A percentile compares a stretch with the other conserved stretches of the same genome.
phyloP scores from a whole-genome alignment of 2,113 vertebrate species.

The Apodemus sylvaticus region DNA sequence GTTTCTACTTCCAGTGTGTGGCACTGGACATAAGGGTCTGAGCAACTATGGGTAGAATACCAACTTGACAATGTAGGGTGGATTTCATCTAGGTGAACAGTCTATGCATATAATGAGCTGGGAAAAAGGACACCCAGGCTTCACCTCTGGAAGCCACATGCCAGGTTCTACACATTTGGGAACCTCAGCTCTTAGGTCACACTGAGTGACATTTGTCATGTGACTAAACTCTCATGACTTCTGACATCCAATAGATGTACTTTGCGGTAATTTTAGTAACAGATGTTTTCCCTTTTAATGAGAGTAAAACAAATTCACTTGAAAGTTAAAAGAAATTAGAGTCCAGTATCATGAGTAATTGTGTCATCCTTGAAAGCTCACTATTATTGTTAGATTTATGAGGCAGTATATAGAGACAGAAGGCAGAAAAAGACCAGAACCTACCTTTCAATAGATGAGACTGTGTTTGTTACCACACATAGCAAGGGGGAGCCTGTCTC shows the following conservation, averaged over 20 bases:
- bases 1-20: not conserved
- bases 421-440: not conserved
- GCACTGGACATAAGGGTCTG: not conserved
- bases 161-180: no score
- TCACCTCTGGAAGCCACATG: not conserved
- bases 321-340: not conserved
- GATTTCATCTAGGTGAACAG: not conserved
- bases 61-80: not conserved
- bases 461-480: not conserved
- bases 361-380: not conserved
- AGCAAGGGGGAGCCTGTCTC: not conserved
- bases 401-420: not conserved
- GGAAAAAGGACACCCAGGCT: not conserved
- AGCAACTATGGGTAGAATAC: not conserved
- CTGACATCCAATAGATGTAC: not conserved
- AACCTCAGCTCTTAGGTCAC: not conserved
- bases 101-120: not conserved
- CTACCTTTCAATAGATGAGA: not conserved
- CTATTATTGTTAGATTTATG: not conserved
- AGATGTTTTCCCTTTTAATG: not conserved
- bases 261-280: not conserved
- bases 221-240: not conserved
- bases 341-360: not conserved
- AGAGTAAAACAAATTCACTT: not conserved
- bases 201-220: not conserved